These are phyloP conservation scores for Synanthedon myopaeformis DNA, from an alignment of 2,888 invertebrate genomes.

Conservation along the genomic window DNA sequence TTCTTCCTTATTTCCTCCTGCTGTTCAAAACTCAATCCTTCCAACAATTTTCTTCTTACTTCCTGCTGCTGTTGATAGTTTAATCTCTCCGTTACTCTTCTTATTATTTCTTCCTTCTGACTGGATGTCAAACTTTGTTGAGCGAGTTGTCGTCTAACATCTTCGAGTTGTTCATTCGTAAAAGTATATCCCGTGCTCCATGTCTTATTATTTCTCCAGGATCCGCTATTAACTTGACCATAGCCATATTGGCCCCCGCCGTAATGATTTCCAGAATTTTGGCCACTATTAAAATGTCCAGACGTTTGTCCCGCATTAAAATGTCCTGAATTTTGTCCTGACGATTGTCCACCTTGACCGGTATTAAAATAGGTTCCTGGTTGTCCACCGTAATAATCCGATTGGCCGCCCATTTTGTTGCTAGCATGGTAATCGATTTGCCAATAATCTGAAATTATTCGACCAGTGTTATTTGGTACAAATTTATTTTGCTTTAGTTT, in stretches of 20 bases:
- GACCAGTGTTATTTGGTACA: no score
- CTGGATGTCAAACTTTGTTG: constrained; percentile 24
- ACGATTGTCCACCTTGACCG: constrained; percentile 3
- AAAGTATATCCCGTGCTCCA: constrained; percentile 31
- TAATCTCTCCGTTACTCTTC: constrained; percentile 28
- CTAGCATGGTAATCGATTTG: constrained; percentile 7
- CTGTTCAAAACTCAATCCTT: constrained; percentile 7
- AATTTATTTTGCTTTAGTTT: no score
- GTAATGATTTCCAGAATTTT: constrained; percentile 1
- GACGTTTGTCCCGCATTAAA: constrained; percentile 10
- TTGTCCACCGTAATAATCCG: not conserved
- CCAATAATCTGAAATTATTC: constrained; percentile 18
- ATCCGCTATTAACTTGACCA: constrained; percentile 7
- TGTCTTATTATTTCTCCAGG: constrained; percentile 29
- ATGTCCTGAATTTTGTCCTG: constrained; percentile 13
- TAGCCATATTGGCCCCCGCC: constrained; percentile 3
- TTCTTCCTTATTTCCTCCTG: constrained; percentile 7
- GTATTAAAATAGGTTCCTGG: not conserved
- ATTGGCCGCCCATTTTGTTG: constrained; percentile 1
- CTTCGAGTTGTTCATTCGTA: constrained; percentile 38
- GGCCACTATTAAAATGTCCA: constrained; percentile 1
- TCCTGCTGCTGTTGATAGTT: constrained; percentile 40
- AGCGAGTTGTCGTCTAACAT: constrained; percentile 30
- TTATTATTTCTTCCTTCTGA: constrained; percentile 40
- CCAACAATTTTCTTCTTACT: constrained; percentile 28